Evolutionary conservation across 92 coral and sea anemone genomes (phyloP).

Genomic region (Porites rus): DNA sequence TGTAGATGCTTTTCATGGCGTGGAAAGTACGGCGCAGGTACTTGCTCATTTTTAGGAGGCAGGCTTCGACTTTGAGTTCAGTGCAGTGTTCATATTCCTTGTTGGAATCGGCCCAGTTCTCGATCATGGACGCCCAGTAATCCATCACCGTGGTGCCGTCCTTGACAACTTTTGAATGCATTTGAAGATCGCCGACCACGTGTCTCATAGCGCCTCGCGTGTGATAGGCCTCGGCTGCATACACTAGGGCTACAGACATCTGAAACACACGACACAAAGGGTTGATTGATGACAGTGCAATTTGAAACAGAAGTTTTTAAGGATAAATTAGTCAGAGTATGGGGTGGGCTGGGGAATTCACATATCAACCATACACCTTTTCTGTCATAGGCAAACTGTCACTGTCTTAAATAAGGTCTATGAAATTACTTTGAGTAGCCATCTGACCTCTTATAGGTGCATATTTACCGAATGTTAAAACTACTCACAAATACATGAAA

Average conservation of each 20-base stretch:
- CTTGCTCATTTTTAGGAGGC: conserved; percentile 85
- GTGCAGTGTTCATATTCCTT: conserved; percentile 72
- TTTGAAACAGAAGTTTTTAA: too few species aligned
- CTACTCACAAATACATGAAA: too few species aligned
- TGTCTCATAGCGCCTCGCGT: conserved; percentile 83
- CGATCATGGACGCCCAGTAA: conserved; percentile 88
- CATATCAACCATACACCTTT: too few species aligned
- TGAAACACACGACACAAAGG: too few species aligned
- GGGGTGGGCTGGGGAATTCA: too few species aligned
- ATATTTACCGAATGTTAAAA: too few species aligned
- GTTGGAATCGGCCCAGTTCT: conserved; percentile 88
- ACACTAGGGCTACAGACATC: conserved; percentile 51
- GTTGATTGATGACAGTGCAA: too few species aligned
- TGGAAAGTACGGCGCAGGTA: conserved; percentile 70
- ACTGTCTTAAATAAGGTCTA: too few species aligned
- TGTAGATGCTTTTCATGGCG: conserved; percentile 49
- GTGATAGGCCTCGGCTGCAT: conserved; percentile 89
- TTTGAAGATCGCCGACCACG: conserved; percentile 83
- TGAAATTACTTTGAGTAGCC: too few species aligned
- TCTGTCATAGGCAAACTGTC: too few species aligned
- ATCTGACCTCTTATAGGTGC: too few species aligned
- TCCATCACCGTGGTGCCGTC: conserved; percentile 30
- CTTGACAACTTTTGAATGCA: conserved; percentile 6
- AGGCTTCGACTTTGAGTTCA: not conserved
- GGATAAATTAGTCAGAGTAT: too few species aligned